Conservation (phyloP, 2,113 vertebrate genomes). For the Antechinus flavipes region DNA sequence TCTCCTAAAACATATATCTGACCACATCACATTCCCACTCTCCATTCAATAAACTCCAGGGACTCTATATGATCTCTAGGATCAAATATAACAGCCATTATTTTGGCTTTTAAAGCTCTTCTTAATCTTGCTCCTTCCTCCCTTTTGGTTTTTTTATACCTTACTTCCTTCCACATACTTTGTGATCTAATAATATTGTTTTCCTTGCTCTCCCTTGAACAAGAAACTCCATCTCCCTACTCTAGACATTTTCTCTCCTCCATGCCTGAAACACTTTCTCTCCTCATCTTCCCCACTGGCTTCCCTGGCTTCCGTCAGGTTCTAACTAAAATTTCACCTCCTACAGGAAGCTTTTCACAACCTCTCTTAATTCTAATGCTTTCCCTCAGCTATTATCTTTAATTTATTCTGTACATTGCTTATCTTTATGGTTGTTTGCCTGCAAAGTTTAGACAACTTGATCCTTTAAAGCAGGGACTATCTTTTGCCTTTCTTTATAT, state of each 20-base stretch:
- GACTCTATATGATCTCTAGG: background rate
- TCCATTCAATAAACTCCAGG: background rate
- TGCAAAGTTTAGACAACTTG: background rate
- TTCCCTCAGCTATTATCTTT: background rate
- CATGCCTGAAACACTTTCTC: too few relatives aligned
- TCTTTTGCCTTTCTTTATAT: background rate
- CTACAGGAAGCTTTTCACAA: background rate
- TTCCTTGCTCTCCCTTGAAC: background rate
- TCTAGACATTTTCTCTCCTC: too few relatives aligned
- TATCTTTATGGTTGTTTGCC: background rate
- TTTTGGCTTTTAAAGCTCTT: background rate
- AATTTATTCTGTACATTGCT: background rate
- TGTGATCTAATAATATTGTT: background rate
- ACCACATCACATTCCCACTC: background rate
- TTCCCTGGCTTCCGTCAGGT: too few relatives aligned
- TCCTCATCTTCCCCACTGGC: too few relatives aligned
- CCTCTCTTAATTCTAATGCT: background rate
- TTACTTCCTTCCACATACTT: background rate
- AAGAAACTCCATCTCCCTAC: background rate
- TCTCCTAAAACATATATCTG: background rate
- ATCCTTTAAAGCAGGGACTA: background rate
- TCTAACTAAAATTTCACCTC: background rate
- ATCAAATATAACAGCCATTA: background rate
- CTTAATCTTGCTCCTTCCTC: background rate
- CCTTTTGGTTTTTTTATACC: background rate